phyloP scores from a whole-genome alignment of 2,797 vertebrate species.

The Hozukius guyotensis region DNA sequence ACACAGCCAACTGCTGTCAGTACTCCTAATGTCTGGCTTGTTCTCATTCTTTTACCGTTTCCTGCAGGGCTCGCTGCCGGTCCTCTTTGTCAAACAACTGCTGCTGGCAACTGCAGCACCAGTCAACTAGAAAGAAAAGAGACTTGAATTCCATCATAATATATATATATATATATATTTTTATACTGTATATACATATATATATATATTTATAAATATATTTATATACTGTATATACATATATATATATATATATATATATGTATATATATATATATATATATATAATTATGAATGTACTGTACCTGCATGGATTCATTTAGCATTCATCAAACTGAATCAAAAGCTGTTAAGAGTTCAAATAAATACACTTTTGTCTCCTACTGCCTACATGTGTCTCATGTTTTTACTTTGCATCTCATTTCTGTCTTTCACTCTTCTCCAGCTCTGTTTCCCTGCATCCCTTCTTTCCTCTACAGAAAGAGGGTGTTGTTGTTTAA shows the following conservation, averaged over 20 bases:
- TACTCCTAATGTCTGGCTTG: background rate
- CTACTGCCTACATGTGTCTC: background rate
- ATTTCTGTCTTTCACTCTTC: background rate
- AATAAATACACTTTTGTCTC: background rate
- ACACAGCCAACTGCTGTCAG: background rate
- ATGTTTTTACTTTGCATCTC: background rate
- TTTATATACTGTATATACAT: no score
- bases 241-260: no score
- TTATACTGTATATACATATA: no score
- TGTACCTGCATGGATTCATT: background rate
- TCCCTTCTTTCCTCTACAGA: background rate
- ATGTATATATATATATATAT: no score
- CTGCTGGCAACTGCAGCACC: no score
- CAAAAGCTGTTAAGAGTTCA: background rate
- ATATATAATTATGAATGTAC: background rate
- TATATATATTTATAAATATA: no score
- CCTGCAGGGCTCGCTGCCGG: background rate
- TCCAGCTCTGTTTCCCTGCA: background rate
- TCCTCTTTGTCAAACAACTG: no score
- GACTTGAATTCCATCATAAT: no score
- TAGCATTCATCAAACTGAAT: background rate
- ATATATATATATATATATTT: no score
- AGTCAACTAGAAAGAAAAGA: no score
- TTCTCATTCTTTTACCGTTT: background rate
- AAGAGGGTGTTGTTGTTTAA: conserved; percentile 9